Conservation (phyloP, 2,888 invertebrate genomes). For the Limenitis camilla region DNA sequence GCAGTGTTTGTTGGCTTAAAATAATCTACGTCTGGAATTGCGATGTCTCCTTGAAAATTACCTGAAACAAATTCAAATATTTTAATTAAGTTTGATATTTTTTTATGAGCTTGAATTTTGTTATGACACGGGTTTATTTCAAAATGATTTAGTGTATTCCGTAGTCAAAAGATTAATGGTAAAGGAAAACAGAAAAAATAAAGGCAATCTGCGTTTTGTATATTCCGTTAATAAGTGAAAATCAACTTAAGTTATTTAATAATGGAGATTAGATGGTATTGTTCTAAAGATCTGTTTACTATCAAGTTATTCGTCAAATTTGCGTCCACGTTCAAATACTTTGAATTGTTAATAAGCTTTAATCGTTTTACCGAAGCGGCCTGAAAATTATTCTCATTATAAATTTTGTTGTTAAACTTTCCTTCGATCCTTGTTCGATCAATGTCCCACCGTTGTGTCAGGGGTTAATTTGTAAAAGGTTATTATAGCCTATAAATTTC, state of each 20-base stretch:
- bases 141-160: background rate
- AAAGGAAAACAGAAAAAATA: background rate
- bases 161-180: background rate
- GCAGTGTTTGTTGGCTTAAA: slow-evolving; percentile 44
- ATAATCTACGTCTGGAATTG: slow-evolving; percentile 78
- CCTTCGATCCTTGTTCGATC: background rate
- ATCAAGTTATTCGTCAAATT: slow-evolving; percentile 4
- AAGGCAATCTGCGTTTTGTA: background rate
- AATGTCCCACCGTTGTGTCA: slow-evolving; percentile 3
- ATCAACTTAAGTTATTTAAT: slow-evolving; percentile 1
- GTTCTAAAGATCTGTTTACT: background rate
- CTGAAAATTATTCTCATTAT: slow-evolving; percentile 9
- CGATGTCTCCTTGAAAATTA: slow-evolving; percentile 89
- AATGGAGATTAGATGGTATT: background rate
- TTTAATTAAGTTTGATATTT: background rate
- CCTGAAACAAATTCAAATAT: slow-evolving; percentile 71
- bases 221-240: background rate
- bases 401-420: slow-evolving; percentile 7
- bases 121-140: too few species aligned
- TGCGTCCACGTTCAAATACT: background rate
- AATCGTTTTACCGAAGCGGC: slow-evolving; percentile 1
- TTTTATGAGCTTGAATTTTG: background rate
- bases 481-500: background rate
- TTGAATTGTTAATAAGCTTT: slow-evolving; percentile 6
- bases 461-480: slow-evolving; percentile 1